Percentiles rank a stretch among this genome's conserved stretches.
These are phyloP conservation scores for Lithophane ornitopus DNA, from an alignment of 2,888 invertebrate species.

Conservation along the genomic window DNA sequence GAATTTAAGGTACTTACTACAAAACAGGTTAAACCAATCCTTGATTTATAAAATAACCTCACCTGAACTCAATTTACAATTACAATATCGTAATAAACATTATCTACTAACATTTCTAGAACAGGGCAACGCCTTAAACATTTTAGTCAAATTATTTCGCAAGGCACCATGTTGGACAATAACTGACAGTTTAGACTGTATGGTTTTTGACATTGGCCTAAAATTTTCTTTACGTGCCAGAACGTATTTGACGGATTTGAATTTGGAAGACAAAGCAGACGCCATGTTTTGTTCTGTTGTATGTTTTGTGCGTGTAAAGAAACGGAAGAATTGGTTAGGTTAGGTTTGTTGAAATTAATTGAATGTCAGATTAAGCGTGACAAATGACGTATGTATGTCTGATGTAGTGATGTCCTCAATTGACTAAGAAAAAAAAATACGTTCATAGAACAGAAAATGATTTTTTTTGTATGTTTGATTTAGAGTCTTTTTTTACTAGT, in stretches of 20 bases:
- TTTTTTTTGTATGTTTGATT: neutral
- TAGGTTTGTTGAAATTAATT: neutral
- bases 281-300: neutral
- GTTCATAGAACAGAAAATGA: neutral
- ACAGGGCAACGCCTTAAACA: conserved; percentile 53
- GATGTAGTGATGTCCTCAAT: neutral
- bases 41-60: conserved; percentile 28
- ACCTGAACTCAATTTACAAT: conserved; percentile 40
- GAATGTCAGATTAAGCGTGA: neutral
- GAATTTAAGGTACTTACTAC: neutral
- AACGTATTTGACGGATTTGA: conserved; percentile 25
- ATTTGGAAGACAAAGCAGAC: conserved; percentile 39
- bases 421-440: neutral
- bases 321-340: neutral
- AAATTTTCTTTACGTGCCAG: conserved; percentile 41
- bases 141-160: conserved; percentile 40
- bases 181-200: conserved; percentile 35
- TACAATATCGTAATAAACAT: conserved; percentile 45
- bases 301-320: neutral
- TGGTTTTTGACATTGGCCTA: conserved; percentile 58
- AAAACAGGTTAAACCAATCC: conserved; percentile 28
- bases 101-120: conserved; percentile 32
- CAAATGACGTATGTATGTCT: neutral
- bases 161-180: conserved; percentile 56
- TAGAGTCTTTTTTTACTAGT: neutral